Evolutionary conservation across 2,113 vertebrate species (phyloP).

Genomic region (Lepus timidus): DNA sequence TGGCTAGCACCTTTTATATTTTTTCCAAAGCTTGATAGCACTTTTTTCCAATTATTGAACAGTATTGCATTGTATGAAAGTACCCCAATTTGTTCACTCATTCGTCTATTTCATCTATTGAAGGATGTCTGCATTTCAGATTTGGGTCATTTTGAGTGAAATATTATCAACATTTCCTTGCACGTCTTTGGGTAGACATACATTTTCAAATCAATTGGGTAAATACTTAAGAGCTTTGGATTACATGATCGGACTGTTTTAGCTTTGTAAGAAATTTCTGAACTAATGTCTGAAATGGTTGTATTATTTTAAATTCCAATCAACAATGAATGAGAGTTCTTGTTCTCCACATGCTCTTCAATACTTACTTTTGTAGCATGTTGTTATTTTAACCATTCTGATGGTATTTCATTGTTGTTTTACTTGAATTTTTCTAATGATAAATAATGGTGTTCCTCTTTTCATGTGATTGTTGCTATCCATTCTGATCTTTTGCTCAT

Average conservation of each 20-base stretch:
- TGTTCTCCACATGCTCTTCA: not conserved
- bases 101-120: not conserved
- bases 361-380: not conserved
- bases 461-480: not conserved
- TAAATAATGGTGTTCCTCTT: not conserved
- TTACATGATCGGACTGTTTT: accelerated
- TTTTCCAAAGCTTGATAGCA: not conserved
- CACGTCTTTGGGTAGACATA: not conserved
- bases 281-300: too few relatives aligned
- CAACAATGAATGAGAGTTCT: not conserved
- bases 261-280: not conserved
- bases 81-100: not conserved
- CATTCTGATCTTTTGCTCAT: not conserved
- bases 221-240: not conserved
- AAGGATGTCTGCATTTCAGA: not conserved
- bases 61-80: not conserved
- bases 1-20: too few relatives aligned
- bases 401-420: not conserved
- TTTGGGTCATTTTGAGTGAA: too few relatives aligned
- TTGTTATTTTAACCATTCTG: not conserved
- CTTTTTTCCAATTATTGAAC: not conserved
- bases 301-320: not conserved
- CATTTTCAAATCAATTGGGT: not conserved
- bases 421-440: not conserved
- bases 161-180: too few relatives aligned